A percentile compares a stretch with the other conserved stretches of the same genome.
Conservation (phyloP, 2,888 invertebrate genomes). For the Parnassius smintheus region DNA sequence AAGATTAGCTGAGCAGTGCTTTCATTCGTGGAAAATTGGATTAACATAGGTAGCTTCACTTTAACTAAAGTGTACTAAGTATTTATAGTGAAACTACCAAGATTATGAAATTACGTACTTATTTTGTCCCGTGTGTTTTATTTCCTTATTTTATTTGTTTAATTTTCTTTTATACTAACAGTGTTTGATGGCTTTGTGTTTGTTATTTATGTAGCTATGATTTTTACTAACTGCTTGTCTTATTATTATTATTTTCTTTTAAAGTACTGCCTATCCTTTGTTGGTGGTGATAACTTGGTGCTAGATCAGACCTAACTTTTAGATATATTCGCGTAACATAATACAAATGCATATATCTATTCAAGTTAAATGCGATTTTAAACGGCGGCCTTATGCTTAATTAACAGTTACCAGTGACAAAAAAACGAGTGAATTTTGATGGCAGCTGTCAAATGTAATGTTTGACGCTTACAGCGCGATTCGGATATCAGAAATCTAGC, state of each 20-base stretch:
- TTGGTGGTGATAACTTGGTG: slow-evolving; percentile 69
- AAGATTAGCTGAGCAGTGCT: too few relatives aligned
- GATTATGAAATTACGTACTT: slow-evolving; percentile 36
- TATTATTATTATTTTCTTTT: slow-evolving; percentile 40
- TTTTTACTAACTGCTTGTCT: slow-evolving; percentile 68
- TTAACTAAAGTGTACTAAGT: slow-evolving; percentile 15
- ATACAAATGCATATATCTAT: slow-evolving; percentile 34
- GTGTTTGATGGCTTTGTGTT: slow-evolving; percentile 53
- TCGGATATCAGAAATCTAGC: slow-evolving; percentile 28
- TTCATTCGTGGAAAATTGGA: neutral
- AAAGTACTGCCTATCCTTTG: slow-evolving; percentile 46
- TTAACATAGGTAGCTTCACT: slow-evolving; percentile 24
- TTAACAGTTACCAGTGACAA: slow-evolving; percentile 51
- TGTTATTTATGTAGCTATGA: slow-evolving; percentile 49
- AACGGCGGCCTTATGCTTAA: slow-evolving; percentile 47
- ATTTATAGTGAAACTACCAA: slow-evolving; percentile 42
- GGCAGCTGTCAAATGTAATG: slow-evolving; percentile 61
- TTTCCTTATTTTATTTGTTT: slow-evolving; percentile 37
- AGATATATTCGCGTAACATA: slow-evolving; percentile 39
- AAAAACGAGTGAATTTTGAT: slow-evolving; percentile 48
- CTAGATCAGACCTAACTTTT: slow-evolving; percentile 55
- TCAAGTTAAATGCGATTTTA: slow-evolving; percentile 56
- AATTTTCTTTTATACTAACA: slow-evolving; percentile 58
- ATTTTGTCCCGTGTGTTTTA: slow-evolving; percentile 36
- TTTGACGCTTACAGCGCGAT: slow-evolving; percentile 58